Base-by-base conservation (phyloP, 2,888 invertebrate species). In the Sesia apiformis region DNA sequence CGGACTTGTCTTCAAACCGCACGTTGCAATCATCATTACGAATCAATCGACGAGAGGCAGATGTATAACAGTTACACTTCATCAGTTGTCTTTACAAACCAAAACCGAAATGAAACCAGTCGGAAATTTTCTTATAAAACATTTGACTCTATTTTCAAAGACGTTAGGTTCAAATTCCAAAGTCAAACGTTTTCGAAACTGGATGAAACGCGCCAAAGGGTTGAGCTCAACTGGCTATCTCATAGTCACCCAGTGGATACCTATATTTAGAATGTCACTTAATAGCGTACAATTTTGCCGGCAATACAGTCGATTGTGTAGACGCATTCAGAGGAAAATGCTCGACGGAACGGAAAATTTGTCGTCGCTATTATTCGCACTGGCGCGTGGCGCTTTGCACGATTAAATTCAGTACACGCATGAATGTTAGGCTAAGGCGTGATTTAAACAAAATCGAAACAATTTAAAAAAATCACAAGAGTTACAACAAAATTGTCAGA, bases 291-390 rank as follows among this genome's bases (percentile, higher is more conserved):
- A 84, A 86, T 88, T 86, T 84, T 78, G 84, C 79, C 72, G 77
- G 80, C 81, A 82, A 84, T 84, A 82, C 71, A 74, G 75, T 72
- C 80, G 79, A 87, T 87, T 87, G 86, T 86, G 78, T 78, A 70
- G 80, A 76, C 80, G 84, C 84, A 84, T 81, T 84, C 84, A 82
- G 73, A 88, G 86, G 84, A 83, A 88, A 88, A 84, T 87, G 87
- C 74, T 82, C 84, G 77, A 70, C 78, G 79, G 78, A 74, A 82
- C 75, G 86, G 86, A 89, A 89, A 89, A 88, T 89, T 84, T 83
- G 86, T 80, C 80, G 76, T 74, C 64, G 76, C 82, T 74, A 85
- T 86, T 87, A 84, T 83, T 82, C 83, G 78, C 82, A 85, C 79
- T 84, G 72, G 73, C 76, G 81, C 77, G 81, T 75, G 74, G 73